Evolutionary conservation across 2,888 invertebrate species (phyloP).

Genomic region (Synanthedon formicaeformis): DNA sequence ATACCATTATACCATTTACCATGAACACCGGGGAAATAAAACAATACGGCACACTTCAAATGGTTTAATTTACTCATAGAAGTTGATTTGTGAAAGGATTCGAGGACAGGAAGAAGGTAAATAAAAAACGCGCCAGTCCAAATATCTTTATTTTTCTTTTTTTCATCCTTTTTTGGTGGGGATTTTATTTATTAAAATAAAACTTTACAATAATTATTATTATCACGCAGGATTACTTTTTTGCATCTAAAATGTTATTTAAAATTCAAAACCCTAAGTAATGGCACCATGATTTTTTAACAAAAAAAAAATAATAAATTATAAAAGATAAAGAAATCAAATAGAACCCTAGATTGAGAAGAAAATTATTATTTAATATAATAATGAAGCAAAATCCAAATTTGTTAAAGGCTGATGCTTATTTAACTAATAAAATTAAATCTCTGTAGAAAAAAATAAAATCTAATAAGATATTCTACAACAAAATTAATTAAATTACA

Average conservation of each 20-base stretch:
- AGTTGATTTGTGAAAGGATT: constrained; percentile 11
- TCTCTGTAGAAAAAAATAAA: too few species aligned
- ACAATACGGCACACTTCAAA: not conserved
- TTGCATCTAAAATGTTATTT: too few species aligned
- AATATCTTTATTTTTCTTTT: constrained; percentile 24
- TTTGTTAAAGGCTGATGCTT: too few species aligned
- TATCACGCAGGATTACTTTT: not conserved
- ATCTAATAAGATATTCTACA: too few species aligned
- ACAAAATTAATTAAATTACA: too few species aligned
- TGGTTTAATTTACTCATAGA: not conserved
- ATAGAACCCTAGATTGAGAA: constrained; percentile 29
- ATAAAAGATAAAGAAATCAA: constrained; percentile 10
- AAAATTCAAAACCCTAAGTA: constrained; percentile 17
- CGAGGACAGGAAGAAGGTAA: constrained; percentile 26
- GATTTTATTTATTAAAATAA: constrained; percentile 4
- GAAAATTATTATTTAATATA: constrained; percentile 12
- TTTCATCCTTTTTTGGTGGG: not conserved
- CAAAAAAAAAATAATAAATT: constrained; percentile 10
- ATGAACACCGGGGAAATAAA: not conserved
- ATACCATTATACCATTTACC: constrained; percentile 9
- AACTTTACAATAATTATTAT: not conserved
- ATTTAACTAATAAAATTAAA: too few species aligned
- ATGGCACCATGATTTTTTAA: constrained; percentile 52
- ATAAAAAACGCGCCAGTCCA: constrained; percentile 30
- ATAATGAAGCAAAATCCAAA: not conserved